A percentile compares a stretch with the other conserved stretches of the same genome.
Evolutionary conservation across 2,113 vertebrate genomes (phyloP).

Genomic region (Alexandromys fortis): DNA sequence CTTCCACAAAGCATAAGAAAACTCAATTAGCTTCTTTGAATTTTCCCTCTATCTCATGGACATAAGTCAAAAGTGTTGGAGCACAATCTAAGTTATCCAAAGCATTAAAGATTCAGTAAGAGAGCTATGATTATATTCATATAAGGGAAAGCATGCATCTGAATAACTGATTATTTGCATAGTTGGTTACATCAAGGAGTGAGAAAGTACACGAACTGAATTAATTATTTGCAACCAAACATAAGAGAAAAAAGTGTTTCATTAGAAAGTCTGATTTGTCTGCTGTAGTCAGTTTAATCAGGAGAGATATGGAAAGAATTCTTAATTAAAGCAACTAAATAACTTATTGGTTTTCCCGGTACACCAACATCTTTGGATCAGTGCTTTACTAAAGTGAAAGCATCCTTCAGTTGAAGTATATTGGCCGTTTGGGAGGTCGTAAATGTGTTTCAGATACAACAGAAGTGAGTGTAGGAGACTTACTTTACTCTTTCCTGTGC

Average conservation of each 20-base stretch:
- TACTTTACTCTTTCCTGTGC: not conserved
- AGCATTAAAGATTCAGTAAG: not conserved
- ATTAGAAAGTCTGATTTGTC: slow-evolving; percentile 33
- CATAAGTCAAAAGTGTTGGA: not conserved
- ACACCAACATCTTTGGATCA: not conserved
- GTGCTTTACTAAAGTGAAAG: not conserved
- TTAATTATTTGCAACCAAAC: slow-evolving; percentile 31
- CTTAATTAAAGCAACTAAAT: slow-evolving; percentile 40
- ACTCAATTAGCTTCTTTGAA: not conserved
- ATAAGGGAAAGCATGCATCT: not conserved
- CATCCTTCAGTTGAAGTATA: not conserved
- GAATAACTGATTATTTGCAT: slow-evolving; percentile 15
- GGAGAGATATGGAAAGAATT: not conserved
- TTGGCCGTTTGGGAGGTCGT: not conserved
- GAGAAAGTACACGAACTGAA: not conserved
- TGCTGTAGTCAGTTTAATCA: slow-evolving; percentile 43
- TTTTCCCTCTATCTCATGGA: slow-evolving; percentile 10
- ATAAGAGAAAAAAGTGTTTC: not conserved
- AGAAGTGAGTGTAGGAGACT: not conserved
- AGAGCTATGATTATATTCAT: not conserved
- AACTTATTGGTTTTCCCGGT: slow-evolving; percentile 1
- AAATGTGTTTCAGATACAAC: slow-evolving; percentile 41
- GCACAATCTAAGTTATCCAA: not conserved
- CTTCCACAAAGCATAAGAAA: not conserved
- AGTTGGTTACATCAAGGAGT: not conserved